These are phyloP conservation scores for Bombus picipes DNA, from an alignment of 1,140 invertebrate genomes.

Conservation along the genomic window DNA sequence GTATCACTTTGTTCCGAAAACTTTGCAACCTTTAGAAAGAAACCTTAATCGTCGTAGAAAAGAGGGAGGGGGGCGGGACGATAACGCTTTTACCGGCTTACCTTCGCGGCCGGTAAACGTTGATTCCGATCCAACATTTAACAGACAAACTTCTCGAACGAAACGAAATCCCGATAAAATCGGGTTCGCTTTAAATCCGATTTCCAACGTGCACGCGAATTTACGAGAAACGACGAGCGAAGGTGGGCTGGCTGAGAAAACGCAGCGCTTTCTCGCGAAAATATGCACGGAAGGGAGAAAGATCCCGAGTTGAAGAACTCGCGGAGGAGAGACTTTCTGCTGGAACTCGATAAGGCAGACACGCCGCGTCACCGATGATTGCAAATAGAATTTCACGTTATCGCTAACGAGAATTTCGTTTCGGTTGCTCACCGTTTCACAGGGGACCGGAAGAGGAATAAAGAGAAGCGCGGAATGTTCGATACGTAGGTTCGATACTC, in stretches of 20 bases:
- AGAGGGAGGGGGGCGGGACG: too few relatives aligned
- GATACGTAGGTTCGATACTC: slow-evolving; percentile 39
- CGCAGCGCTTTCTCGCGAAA: not conserved
- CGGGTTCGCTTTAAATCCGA: slow-evolving; percentile 13
- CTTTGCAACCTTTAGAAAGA: not conserved
- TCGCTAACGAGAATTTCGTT: slow-evolving; percentile 66
- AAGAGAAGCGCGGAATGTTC: slow-evolving; percentile 41
- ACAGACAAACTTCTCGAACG: too few relatives aligned
- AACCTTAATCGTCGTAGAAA: slow-evolving; percentile 9
- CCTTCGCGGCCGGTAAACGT: not conserved
- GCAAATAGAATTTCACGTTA: slow-evolving; percentile 60
- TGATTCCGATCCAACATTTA: not conserved
- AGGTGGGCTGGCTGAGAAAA: not conserved
- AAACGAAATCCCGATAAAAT: slow-evolving; percentile 2
- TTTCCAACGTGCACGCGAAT: slow-evolving; percentile 9
- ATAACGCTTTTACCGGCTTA: not conserved
- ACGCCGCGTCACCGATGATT: slow-evolving; percentile 55
- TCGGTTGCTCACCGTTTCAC: slow-evolving; percentile 34
- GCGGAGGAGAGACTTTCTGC: not conserved
- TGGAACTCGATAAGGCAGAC: slow-evolving; percentile 42
- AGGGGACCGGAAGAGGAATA: slow-evolving; percentile 48
- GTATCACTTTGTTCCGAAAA: not conserved
- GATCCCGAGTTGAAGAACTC: not conserved
- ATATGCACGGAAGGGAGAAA: not conserved
- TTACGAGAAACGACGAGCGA: slow-evolving; percentile 11